Evolutionary conservation across 2,888 invertebrate species (phyloP).

Genomic region (Lissocephala sabroskyi): DNA sequence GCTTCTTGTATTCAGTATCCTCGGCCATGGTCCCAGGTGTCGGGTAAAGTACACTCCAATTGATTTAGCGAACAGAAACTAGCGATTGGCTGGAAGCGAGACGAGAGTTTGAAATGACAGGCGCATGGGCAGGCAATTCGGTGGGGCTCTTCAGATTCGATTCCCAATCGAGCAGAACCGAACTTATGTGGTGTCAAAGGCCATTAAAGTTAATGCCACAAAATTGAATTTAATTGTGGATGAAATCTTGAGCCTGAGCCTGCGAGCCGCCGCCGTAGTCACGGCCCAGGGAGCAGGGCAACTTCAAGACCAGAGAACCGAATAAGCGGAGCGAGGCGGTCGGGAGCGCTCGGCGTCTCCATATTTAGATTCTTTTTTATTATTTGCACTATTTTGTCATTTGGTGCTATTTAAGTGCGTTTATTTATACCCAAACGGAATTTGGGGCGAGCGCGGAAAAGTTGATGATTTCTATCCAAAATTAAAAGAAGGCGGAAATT

Average conservation of each 20-base stretch:
- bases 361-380: slow-evolving; percentile 49
- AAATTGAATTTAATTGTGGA: slow-evolving; percentile 51
- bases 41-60: too few relatives aligned
- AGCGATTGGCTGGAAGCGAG: slow-evolving; percentile 22
- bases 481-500: too few relatives aligned
- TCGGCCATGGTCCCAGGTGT: slow-evolving; percentile 78
- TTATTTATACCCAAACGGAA: slow-evolving; percentile 38
- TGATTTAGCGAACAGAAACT: slow-evolving; percentile 4
- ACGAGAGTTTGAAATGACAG: slow-evolving; percentile 2
- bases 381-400: slow-evolving; percentile 19
- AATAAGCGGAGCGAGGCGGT: slow-evolving; percentile 46
- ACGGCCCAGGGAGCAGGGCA: slow-evolving; percentile 20
- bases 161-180: slow-evolving; percentile 36
- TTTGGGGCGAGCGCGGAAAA: slow-evolving; percentile 28
- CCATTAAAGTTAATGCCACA: slow-evolving; percentile 38
- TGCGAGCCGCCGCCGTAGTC: slow-evolving; percentile 7
- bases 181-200: slow-evolving; percentile 7
- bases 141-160: too few relatives aligned
- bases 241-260: slow-evolving; percentile 28
- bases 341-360: slow-evolving; percentile 18
- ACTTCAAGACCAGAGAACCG: slow-evolving; percentile 10
- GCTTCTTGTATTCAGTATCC: slow-evolving; percentile 89
- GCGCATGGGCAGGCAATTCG: too few relatives aligned
- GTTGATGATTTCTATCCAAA: too few relatives aligned
- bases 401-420: slow-evolving; percentile 18